These are phyloP conservation scores for Mus spicilegus DNA, from an alignment of 2,113 vertebrate genomes.

Conservation along the genomic window DNA sequence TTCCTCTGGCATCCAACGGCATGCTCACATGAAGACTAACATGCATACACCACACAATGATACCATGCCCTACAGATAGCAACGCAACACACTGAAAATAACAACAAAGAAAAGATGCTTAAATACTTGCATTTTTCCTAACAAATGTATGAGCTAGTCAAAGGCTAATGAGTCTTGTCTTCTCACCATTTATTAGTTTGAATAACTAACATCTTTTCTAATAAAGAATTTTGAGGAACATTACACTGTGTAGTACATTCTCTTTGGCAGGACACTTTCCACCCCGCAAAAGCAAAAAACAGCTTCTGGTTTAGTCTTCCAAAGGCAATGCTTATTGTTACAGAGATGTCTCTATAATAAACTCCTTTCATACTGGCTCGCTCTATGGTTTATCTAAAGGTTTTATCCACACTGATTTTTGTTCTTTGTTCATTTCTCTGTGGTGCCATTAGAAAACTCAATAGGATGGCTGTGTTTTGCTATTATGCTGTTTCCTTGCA, in stretches of 20 bases:
- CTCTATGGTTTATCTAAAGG: conserved; percentile 49
- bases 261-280: neutral
- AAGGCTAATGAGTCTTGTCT: neutral
- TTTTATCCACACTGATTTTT: conserved; percentile 59
- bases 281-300: neutral
- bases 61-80: neutral
- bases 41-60: neutral
- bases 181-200: conserved; percentile 41
- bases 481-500: conserved; percentile 60
- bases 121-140: conserved; percentile 19
- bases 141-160: neutral
- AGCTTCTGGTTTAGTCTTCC: conserved; percentile 30
- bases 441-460: conserved; percentile 61
- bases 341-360: conserved; percentile 48
- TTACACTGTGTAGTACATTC: neutral
- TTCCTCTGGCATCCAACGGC: neutral
- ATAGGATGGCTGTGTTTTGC: conserved; percentile 53
- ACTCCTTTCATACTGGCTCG: conserved; percentile 52
- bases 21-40: neutral
- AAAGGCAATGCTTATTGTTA: conserved; percentile 49
- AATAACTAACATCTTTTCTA: conserved; percentile 48
- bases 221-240: conserved; percentile 17
- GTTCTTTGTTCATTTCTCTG: conserved; percentile 69
- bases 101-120: neutral
- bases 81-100: neutral